phyloP scores from a whole-genome alignment of 2,113 vertebrate species.

The Lampris megalopsis region DNA sequence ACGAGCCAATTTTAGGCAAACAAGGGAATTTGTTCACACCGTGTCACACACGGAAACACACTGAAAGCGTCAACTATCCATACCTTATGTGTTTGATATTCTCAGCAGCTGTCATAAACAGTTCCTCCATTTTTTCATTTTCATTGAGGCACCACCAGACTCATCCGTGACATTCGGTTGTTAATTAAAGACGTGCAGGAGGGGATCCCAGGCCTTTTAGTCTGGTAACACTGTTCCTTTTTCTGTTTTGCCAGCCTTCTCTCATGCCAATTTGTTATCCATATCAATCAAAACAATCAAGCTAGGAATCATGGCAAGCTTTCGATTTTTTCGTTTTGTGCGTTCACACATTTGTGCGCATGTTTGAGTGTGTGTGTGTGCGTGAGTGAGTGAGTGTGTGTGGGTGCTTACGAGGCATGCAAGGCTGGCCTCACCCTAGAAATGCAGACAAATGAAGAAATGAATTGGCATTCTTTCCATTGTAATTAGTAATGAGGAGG shows the following conservation, averaged over 20 bases:
- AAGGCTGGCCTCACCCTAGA: constrained; percentile 58
- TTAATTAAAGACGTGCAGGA: constrained; percentile 65
- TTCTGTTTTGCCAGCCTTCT: constrained; percentile 46
- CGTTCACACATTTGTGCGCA: neutral
- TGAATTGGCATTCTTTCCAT: constrained; percentile 71
- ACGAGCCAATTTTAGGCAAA: too few relatives aligned
- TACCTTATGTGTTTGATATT: too few relatives aligned
- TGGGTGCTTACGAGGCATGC: constrained; percentile 4
- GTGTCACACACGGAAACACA: too few relatives aligned
- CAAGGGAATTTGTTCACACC: too few relatives aligned
- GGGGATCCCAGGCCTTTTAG: constrained; percentile 47
- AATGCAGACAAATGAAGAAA: constrained; percentile 65
- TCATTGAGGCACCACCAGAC: constrained; percentile 5
- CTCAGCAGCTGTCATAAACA: too few relatives aligned
- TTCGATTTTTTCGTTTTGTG: constrained; percentile 37
- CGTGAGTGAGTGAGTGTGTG: constrained; percentile 21
- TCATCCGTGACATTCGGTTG: constrained; percentile 38
- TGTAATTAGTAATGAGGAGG: constrained; percentile 53
- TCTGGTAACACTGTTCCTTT: constrained; percentile 30
- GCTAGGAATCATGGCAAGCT: constrained; percentile 63
- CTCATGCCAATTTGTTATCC: constrained; percentile 57
- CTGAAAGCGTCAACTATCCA: too few relatives aligned
- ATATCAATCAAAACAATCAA: constrained; percentile 72
- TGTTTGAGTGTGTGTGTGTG: neutral
- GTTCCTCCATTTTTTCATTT: neutral